These are phyloP conservation scores for Atractosteus spatula DNA, from an alignment of 2,113 vertebrate genomes.

Conservation along the genomic window DNA sequence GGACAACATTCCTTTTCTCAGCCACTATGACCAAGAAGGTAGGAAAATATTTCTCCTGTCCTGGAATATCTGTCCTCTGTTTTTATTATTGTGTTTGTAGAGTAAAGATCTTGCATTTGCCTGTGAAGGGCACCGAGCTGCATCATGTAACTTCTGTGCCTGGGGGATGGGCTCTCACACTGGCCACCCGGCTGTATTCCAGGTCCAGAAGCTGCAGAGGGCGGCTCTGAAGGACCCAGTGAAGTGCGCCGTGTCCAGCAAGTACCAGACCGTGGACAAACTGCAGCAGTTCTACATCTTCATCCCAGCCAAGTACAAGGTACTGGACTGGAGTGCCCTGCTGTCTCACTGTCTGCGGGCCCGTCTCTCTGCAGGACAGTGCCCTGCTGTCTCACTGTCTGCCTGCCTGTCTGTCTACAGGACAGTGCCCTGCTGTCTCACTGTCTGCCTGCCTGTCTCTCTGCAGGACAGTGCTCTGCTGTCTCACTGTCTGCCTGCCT, in stretches of 20 bases:
- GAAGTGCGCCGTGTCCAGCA: conserved; percentile 91
- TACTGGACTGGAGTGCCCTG: conserved; percentile 33
- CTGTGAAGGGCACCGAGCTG: too few relatives aligned
- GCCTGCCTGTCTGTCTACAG: conserved; percentile 6
- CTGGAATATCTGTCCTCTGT: too few relatives aligned
- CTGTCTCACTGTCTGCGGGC: not conserved
- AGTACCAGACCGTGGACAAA: conserved; percentile 95
- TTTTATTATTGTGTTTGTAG: too few relatives aligned
- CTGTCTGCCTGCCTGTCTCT: conserved; percentile 8
- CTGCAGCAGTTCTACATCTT: conserved; percentile 96
- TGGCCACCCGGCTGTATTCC: not conserved
- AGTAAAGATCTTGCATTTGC: too few relatives aligned
- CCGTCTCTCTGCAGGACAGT: not conserved
- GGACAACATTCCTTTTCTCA: conserved; percentile 91
- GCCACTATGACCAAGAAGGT: conserved; percentile 99
- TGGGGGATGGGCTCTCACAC: too few relatives aligned
- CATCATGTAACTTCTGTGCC: too few relatives aligned
- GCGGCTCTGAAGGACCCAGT: conserved; percentile 93
- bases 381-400: not conserved
- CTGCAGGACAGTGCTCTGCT: not conserved
- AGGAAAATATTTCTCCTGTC: not conserved
- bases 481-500: conserved; percentile 17
- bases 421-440: not conserved
- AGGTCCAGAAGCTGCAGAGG: conserved; percentile 96
- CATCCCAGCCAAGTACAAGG: conserved; percentile 97